Evolutionary conservation across 2,797 vertebrate genomes (phyloP), one percentile per base, ranked within the genome.

Genomic region (Sebastes steindachneri): DNA sequence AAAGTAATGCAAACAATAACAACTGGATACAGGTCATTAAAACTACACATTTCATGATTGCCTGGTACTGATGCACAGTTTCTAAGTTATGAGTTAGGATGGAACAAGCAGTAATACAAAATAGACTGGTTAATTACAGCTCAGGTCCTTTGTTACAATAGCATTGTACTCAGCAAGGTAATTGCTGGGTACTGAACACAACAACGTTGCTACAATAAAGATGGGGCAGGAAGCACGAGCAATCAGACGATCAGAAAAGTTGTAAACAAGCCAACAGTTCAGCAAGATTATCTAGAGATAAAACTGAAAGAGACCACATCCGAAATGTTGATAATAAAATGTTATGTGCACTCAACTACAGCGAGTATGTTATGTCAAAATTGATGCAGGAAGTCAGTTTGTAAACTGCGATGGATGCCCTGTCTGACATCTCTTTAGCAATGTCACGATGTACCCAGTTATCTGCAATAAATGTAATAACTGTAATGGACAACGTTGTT

Each of bases 1-100:
- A 58, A 41, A 77, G 11, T 21, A n/a, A 71, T n/a, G 51, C n/a
- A 78, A 77, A 77, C 51, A 81, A 51, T 14, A 81, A 48, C 70
- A 59, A 5, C 58, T 19, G 5, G 15, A 65, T 9, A 35, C 64
- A 71, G 68, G 67, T 48, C 68, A 79, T 69, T 68, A 62, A 71
- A 85, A 55, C 9, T 3, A 33, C 48, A 68, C 21, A 64, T 21
- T 51, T 45, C 15, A 51, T 11, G 21, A 25, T 28, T 75, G 55
- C 10, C 68, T 69, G 35, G 15, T 21, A 41, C n/a, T 48, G 26
- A 26, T 64, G 15, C 31, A 35, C 51, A 12, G 17, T 9, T 21
- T 54, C 3, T 59, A 69, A 55, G 15, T 48, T 14, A 57, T 17
- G 37, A 67, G 60, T 65, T 29, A n/a, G 10, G 45, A 48, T 45